Conservation (phyloP, 53 echinoderm and acorn worm species). For the Echinarachnius parma region DNA sequence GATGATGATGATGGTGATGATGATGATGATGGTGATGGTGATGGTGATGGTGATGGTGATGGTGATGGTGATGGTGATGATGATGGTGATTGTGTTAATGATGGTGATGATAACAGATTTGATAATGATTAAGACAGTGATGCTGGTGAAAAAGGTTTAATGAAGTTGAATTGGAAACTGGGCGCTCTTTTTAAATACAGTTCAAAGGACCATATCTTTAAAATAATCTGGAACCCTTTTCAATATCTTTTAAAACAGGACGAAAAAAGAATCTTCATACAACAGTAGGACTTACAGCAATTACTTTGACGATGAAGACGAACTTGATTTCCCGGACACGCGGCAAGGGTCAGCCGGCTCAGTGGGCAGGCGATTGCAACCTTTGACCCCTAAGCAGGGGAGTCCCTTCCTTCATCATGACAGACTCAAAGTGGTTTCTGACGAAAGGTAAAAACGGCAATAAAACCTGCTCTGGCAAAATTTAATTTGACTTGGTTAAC, state of each 20-base stretch:
- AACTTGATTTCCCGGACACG: constrained; percentile 32
- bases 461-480: too few species aligned
- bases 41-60: not conserved
- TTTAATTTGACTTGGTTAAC: too few species aligned
- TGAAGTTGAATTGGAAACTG: too few species aligned
- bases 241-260: too few species aligned
- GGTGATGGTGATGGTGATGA: not conserved
- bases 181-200: too few species aligned
- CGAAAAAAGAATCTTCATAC: constrained; percentile 10
- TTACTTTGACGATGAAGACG: constrained; percentile 46
- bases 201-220: too few species aligned
- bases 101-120: not conserved
- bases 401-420: constrained; percentile 68
- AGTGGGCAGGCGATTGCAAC: constrained; percentile 29
- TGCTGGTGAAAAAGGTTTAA: too few species aligned
- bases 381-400: not conserved
- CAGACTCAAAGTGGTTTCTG: constrained; percentile 44
- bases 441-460: constrained; percentile 70
- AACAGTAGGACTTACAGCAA: constrained; percentile 40
- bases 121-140: too few species aligned
- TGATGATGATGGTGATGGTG: not conserved
- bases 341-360: constrained; percentile 44
- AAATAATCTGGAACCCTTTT: too few species aligned
- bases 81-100: not conserved
- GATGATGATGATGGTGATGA: not conserved